Conservation (phyloP, 1,140 invertebrate species). For the Sipha flava region DNA sequence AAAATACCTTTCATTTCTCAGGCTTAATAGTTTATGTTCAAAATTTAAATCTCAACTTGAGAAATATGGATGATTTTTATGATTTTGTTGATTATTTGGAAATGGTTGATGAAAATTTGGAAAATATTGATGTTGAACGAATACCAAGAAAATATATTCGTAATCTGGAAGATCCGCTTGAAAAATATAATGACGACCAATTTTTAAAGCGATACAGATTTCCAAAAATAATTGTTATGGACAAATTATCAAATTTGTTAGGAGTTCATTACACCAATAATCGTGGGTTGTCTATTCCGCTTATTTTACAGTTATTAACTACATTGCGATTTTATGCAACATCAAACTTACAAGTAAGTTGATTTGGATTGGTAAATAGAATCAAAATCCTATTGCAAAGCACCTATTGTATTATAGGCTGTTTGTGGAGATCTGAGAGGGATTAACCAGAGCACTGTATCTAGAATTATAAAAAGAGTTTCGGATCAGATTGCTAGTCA, state of each 20-base stretch:
- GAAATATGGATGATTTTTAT: background rate
- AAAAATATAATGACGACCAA: background rate
- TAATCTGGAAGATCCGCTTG: background rate
- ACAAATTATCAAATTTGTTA: background rate
- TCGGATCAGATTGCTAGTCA: background rate
- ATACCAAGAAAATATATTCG: background rate
- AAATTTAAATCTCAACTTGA: background rate
- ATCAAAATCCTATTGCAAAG: background rate
- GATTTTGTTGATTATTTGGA: background rate
- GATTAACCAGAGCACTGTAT: background rate
- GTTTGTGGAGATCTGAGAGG: conserved; percentile 5
- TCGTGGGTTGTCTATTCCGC: background rate
- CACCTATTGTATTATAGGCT: conserved; percentile 34
- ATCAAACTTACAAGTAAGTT: background rate
- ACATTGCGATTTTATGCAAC: background rate
- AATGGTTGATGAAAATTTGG: background rate
- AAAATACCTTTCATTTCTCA: background rate
- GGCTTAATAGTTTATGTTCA: background rate
- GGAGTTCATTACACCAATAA: background rate
- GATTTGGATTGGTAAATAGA: background rate
- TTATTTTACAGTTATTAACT: background rate
- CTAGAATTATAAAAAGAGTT: conserved; percentile 27
- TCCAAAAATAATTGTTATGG: background rate
- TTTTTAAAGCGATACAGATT: background rate
- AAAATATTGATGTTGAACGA: background rate